Evolutionary conservation across 2,797 vertebrate species (phyloP), one percentile per base, ranked within the genome.

Genomic region (Scarus forsteni): DNA sequence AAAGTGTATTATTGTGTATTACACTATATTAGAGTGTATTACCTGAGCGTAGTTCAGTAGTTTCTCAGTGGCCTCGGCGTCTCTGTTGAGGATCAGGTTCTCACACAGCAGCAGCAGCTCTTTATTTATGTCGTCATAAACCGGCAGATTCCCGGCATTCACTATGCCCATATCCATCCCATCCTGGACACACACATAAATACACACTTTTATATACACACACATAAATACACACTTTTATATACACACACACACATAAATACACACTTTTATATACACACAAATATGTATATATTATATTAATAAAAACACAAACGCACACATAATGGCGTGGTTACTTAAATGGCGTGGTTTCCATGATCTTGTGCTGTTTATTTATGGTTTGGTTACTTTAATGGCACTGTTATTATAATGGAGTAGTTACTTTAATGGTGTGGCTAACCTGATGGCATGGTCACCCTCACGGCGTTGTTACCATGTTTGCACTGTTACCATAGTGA

Each of bases 151-250:
- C 7, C 98, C 98, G 7, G 98, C 98, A 75, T 99, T 99, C 83
- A 99, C 98, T 43, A 99, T 99, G n/a, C 96, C 98, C 98, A 99
- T 99, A 78, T 99, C 98, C 97, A 99, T 96, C 1, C 98, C 98
- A 53, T 86, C 94, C 98, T 99, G 46, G n/a, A 27, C 43, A 44
- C 10, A 50, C 49, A 13, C 16, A 50, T 6, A 50, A 10, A 50
- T 10, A 49, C 16, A 49, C 16, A 49, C 18, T 27, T 27, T 27
- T 27, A 27, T 27, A 27, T 27, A 50, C 49, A 50, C 49, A 50
- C 49, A 50, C 49, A 19, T 16, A 16, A 16, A 27, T 27, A 27
- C 27, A 27, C 27, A 27, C 27, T 27, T 48, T 12, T n/a, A 7
- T 18, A 16, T 8, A 48, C 27, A 27, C 27, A 27, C 27, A 27